Evolutionary conservation across 2,888 invertebrate species (phyloP).

Genomic region (Venusia cambrica): DNA sequence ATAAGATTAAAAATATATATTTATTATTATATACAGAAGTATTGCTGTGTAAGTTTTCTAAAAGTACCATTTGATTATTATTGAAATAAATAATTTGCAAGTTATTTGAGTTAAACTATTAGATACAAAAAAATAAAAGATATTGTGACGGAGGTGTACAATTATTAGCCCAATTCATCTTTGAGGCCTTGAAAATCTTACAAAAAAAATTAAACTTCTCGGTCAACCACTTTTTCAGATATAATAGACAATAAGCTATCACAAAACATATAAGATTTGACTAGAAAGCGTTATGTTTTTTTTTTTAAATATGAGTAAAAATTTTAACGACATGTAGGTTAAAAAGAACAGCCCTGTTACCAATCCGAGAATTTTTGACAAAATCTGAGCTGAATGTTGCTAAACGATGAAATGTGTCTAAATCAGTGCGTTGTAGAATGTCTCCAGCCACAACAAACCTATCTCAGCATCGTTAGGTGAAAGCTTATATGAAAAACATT

Average conservation of each 20-base stretch:
- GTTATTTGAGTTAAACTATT: constrained; percentile 18
- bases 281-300: too few relatives aligned
- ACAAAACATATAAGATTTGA: constrained; percentile 11
- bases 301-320: too few relatives aligned
- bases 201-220: constrained; percentile 19
- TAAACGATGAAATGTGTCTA: too few relatives aligned
- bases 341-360: too few relatives aligned
- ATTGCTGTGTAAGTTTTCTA: constrained; percentile 9
- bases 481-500: too few relatives aligned
- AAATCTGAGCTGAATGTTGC: too few relatives aligned
- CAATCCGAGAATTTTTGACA: too few relatives aligned
- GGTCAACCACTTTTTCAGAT: constrained; percentile 4
- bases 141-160: constrained; percentile 18
- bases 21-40: constrained; percentile 11
- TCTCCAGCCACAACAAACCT: too few relatives aligned
- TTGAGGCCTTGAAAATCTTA: constrained; percentile 17
- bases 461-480: too few relatives aligned
- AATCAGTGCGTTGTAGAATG: too few relatives aligned
- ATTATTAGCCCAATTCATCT: constrained; percentile 15
- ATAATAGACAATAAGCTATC: constrained; percentile 11
- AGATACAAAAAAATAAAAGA: constrained; percentile 21
- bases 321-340: too few relatives aligned
- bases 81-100: constrained; percentile 14
- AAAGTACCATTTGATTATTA: constrained; percentile 9
- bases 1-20: constrained; percentile 2